Evolutionary conservation across 2,888 invertebrate genomes (phyloP), one percentile per base, ranked within the genome.

Genomic region (Melieria omissa): DNA sequence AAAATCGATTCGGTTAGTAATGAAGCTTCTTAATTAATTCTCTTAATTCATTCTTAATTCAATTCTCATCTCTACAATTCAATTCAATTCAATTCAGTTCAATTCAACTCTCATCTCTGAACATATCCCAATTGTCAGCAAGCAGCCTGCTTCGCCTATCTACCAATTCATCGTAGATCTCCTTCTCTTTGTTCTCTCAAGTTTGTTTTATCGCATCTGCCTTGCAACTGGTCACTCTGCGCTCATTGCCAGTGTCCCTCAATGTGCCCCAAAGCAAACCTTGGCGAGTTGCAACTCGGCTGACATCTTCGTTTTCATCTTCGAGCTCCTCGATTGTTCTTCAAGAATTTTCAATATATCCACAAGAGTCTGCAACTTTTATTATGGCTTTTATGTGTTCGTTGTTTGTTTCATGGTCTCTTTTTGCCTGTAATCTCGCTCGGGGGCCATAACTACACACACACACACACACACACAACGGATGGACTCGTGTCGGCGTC

Each of bases 341-440:
- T 14, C 14, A 44, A 61, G 44, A 61, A 61, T 61, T 61, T 29
- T 29, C 61, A 61, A 61, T 29, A 29, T 29, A 29, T 29, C 29
- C 29, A 29, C 29, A 2, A 29, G 29, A 29, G 29, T 29, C 29
- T 29, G 29, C 29, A 29, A 52, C n/a, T 6, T 52, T 52, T 52
- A n/a, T 9, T 52, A 14, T 14, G 12, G 52, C 52, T 52, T 10
- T 49, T 8, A 49, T 52, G 52, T 5, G 14, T 52, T 0, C 14
- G 14, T 52, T 52, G 5, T 52, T 52, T 9, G 52, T 52, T 52
- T 52, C 10, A 10, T 49, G 12, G 8, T 52, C 14, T 52, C 14
- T 14, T 5, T 52, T 52, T 52, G 52, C 52, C 5, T 52, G 14
- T 29, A 29, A 29, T 29, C 29, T 29, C 29, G 29, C 29, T 29